Evolutionary conservation across 2,888 invertebrate species (phyloP).

Genomic region (Carpatolechia fugitivella): DNA sequence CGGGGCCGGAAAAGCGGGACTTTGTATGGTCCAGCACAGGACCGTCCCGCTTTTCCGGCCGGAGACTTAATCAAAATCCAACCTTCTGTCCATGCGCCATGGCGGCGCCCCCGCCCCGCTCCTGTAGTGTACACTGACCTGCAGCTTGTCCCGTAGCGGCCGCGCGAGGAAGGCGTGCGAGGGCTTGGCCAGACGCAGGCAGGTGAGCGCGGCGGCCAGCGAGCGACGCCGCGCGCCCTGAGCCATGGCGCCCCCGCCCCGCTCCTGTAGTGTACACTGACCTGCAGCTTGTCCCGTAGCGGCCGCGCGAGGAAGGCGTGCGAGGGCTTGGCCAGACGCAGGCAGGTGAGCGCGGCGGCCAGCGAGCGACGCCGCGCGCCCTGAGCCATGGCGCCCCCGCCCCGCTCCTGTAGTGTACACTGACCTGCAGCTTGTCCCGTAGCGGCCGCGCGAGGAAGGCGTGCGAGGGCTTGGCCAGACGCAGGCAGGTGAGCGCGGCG

Average conservation of each 20-base stretch:
- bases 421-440: constrained; percentile 38
- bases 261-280: constrained; percentile 44
- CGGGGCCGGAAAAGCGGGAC: too few relatives aligned
- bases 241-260: too few relatives aligned
- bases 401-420: too few relatives aligned
- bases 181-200: constrained; percentile 85
- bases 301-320: constrained; percentile 94
- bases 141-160: constrained; percentile 53
- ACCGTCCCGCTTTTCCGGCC: too few relatives aligned
- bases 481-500: constrained; percentile 88
- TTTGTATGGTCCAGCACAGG: too few relatives aligned
- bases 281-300: constrained; percentile 9
- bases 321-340: constrained; percentile 85
- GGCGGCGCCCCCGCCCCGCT: not conserved
- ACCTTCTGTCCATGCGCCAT: too few relatives aligned
- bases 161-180: constrained; percentile 93
- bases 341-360: constrained; percentile 87
- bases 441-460: constrained; percentile 90
- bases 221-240: constrained; percentile 91
- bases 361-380: constrained; percentile 88
- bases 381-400: too few relatives aligned
- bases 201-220: constrained; percentile 88
- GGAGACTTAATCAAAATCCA: too few relatives aligned
- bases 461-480: constrained; percentile 86
- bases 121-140: constrained; percentile 38